Evolutionary conservation across 92 coral and sea anemone species (phyloP), one percentile per base, ranked within the genome.

Genomic region (Umimayanthus kanabou): DNA sequence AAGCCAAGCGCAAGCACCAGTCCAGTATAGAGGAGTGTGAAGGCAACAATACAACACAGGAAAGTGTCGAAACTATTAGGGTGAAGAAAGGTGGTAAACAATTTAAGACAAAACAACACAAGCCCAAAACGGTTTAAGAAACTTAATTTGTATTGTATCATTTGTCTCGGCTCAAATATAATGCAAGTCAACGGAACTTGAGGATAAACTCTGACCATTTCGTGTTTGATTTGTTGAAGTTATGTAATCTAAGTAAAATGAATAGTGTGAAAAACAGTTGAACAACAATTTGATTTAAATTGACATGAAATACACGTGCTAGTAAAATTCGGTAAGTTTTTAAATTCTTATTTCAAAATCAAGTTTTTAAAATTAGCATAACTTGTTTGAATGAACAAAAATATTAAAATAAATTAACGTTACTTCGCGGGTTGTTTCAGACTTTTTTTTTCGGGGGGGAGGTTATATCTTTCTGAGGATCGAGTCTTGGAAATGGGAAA

Each of bases 1-100:
- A 93, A 47, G 90, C 73, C 43, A 94, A 94, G 90, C 91, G 94
- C 49, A 94, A 93, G 85, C 50, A 79, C 13, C 5, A 76, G 13
- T 78, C 89, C 9, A 25, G 43, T 40, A 15, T 72, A 15, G 91
- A 80, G 23, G 94, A 82, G 5, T 39, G 73, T 77, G 90, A 65
- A 40, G 26, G 80, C 28, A 25, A 67, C 87, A 72, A 39, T 66
- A 49, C 77, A 28, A 73, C 18, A 4, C 77, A 76, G 8, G 80
- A 88, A 78, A 77, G 74, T 65, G 39, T 37, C 85, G 73, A 65
- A 14, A 33, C 64, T 88, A 37, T 91, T 89, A 61, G 89, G 76
- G 80, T n/a, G 77, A 69, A 90, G 84, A 28, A 86, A 86, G 66
- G 71, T 70, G 45, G 82, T 73, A 67, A 55, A 42, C 73, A 42